Evolutionary conservation across 2,113 vertebrate genomes (phyloP), one percentile per base, ranked within the genome.

Genomic region (Brachypteracias leptosomus): DNA sequence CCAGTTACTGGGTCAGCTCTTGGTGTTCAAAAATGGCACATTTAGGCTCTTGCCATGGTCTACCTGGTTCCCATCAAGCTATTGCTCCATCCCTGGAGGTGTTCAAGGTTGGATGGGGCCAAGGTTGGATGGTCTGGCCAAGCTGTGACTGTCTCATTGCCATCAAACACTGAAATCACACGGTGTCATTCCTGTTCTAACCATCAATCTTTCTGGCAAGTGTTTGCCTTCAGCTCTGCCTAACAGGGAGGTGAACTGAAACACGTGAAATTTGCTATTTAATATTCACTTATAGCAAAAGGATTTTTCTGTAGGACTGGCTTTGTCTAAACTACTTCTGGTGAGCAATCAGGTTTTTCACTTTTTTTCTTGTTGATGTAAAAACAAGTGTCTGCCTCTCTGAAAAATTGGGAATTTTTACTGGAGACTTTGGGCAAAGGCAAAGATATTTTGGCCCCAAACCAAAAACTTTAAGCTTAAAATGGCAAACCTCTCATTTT

Each of bases 401-500:
- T 92, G 88, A 95, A 92, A 96, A 94, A 90, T 1, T 26, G 88
- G 59, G 92, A 97, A 73, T 94, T 97, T 97, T 95, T 95, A 92
- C 79, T 93, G 94, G 88, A 95, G 83, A 93, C 80, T 80, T 95
- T 46, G 85, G 89, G 86, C 80, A 93, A 95, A 95, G 67, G 44
- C 84, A 95, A 73, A 94, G 94, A 52, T 79, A 68, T 91, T 94
- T 93, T 96, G 96, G 95, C 90, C 49, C n/a, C 14, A 25, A 35
- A 90, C 70, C 90, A 93, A 81, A 88, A 94, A 84, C 57, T 76
- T 96, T 84, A 81, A 93, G 92, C 95, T 90, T 81, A 88, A 94
- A 96, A 96, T 96, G 90, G 93, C 95, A 97, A 96, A 95, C 85
- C 62, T 95, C 92, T 96, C 83, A 75, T 96, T 96, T 96, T 90